Evolutionary conservation across 37 sponge, comb jelly and placozoan species (phyloP), one percentile per base, ranked within the genome.

Genomic region (Mnemiopsis leidyi): DNA sequence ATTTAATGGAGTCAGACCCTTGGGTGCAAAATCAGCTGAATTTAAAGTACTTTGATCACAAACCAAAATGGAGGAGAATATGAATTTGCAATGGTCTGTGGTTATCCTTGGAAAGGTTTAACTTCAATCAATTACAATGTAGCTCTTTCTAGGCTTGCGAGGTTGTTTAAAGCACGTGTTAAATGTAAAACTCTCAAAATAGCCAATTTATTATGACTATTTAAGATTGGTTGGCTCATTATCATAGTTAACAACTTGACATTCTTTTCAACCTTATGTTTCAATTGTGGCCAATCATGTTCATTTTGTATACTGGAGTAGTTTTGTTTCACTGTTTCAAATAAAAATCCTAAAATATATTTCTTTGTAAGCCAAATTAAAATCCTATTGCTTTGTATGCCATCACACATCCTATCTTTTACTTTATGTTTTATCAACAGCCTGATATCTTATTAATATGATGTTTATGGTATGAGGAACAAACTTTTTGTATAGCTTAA

Each of bases 1-100:
- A 85, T 40, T 25, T 85, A 5, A 85, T 85, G 90, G 9, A 23
- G 24, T 85, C 90, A 85, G 90, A 85, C 39, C 90, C 90, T 28
- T 85, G 90, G 90, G 90, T 85, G 5, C 90, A 85, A 39, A 85
- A 85, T 25, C 90, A 85, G 25, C 5, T 85, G 23, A 20, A 40
- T 18, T 85, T 85, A 37, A 85, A 85, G 48, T 40, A 85, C 13
- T 48, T 48, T 85, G 90, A 37, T 16, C 90, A 85, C 23, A 39
- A 32, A 40, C 61, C 90, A 39, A 38, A 85, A 85, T 77, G 32
- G 20, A 77, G 18, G 18, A 77, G 20, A 34, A 77, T 77, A 77
- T 77, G 35, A 77, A 77, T 69, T 20, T 69, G 68, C 18, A 61
- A 21, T 61, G 9, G 18, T 21, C 68, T 9, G 68, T 61, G 68